These are phyloP conservation scores for Distichodus sexfasciatus DNA, from an alignment of 2,797 vertebrate genomes.

Conservation along the genomic window DNA sequence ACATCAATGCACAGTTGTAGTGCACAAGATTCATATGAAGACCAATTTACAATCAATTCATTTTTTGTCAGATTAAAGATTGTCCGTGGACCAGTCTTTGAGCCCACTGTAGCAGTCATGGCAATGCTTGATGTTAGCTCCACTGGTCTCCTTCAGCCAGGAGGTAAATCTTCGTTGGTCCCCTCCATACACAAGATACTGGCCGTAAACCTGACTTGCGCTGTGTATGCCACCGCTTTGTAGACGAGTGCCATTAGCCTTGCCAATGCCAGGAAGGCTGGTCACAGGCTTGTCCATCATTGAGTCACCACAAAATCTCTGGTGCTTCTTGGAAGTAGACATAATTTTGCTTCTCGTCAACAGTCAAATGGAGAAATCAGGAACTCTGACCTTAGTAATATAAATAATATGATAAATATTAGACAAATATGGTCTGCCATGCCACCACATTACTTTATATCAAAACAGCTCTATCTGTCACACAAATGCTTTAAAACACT, in stretches of 20 bases:
- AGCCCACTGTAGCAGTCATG: background rate
- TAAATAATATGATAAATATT: no score
- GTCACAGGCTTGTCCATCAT: constrained; percentile 12
- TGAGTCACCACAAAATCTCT: background rate
- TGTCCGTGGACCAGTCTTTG: constrained; percentile 3
- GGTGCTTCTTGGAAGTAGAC: constrained; percentile 11
- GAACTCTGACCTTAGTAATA: background rate
- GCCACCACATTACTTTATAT: no score
- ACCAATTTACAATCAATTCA: background rate
- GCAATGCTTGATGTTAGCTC: background rate
- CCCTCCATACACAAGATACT: background rate
- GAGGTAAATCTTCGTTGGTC: background rate
- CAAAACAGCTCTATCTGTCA: no score
- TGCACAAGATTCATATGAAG: background rate
- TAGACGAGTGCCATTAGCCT: background rate
- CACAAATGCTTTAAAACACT: no score
- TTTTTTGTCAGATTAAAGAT: background rate
- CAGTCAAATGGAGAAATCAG: background rate
- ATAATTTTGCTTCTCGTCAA: no score
- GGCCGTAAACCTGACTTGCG: background rate
- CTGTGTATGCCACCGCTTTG: background rate
- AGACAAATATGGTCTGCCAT: no score
- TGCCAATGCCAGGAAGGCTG: background rate
- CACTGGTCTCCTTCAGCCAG: constrained; percentile 1
- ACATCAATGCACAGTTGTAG: background rate